Percentiles rank a stretch among this genome's conserved stretches.
These are phyloP conservation scores for Punctoribates punctum DNA, from an alignment of 2,888 invertebrate genomes.

Conservation along the genomic window DNA sequence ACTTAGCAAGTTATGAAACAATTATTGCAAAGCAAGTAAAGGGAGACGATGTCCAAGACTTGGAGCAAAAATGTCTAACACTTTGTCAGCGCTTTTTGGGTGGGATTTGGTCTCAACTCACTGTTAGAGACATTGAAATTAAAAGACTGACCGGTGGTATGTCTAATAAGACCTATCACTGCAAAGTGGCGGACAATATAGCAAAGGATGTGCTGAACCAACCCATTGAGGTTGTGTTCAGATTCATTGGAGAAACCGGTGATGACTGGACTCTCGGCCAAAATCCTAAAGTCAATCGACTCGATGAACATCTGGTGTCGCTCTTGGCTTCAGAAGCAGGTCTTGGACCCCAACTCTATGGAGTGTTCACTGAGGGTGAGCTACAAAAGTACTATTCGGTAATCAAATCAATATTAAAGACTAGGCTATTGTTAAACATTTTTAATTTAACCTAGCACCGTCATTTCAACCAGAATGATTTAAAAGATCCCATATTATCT, in stretches of 20 bases:
- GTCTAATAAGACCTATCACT: slow-evolving; percentile 26
- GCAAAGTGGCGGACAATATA: background rate
- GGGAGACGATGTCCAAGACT: too few species aligned
- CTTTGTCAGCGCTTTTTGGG: background rate
- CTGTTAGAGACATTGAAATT: background rate
- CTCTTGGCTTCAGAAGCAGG: background rate
- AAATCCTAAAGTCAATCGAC: background rate
- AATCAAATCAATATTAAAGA: background rate
- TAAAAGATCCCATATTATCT: slow-evolving; percentile 63
- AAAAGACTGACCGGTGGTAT: slow-evolving; percentile 25
- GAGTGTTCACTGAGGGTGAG: slow-evolving; percentile 90
- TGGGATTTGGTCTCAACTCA: background rate
- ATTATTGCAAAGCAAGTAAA: too few species aligned
- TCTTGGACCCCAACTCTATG: slow-evolving; percentile 87
- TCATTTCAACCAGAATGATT: background rate
- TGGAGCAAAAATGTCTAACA: background rate
- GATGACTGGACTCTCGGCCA: background rate
- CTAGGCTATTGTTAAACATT: slow-evolving; percentile 52
- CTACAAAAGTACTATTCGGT: slow-evolving; percentile 73
- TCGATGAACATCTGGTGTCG: slow-evolving; percentile 2
- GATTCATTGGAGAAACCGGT: slow-evolving; percentile 2
- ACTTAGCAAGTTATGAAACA: too few species aligned
- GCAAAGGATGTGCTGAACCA: background rate
- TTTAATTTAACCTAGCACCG: too few species aligned
- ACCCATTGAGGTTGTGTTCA: slow-evolving; percentile 23